A percentile compares a stretch with the other conserved stretches of the same genome.
Conservation (phyloP, 2,113 vertebrate genomes). For the Helogale parvula region DNA sequence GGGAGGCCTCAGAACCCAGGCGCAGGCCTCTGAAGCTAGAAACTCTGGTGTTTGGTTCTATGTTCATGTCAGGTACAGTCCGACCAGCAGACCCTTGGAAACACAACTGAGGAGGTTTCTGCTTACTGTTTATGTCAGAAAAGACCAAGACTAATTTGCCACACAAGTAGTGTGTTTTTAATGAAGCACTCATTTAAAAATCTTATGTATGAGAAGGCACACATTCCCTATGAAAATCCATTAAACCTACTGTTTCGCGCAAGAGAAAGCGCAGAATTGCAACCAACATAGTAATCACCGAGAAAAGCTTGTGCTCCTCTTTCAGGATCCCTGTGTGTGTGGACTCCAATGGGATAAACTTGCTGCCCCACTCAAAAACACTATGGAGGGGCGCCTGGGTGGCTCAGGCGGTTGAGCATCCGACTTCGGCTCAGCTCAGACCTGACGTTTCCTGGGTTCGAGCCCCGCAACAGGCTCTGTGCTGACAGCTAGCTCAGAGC, state of each 20-base stretch:
- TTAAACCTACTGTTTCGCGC: neutral
- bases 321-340: neutral
- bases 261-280: neutral
- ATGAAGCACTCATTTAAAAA: slow-evolving; percentile 52
- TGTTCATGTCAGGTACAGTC: neutral
- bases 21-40: neutral
- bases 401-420: no score
- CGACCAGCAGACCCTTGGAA: neutral
- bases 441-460: no score
- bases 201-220: neutral
- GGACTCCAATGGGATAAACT: neutral
- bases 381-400: no score
- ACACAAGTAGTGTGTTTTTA: neutral
- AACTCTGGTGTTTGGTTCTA: neutral
- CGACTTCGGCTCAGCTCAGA: no score
- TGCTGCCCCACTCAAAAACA: neutral
- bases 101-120: neutral
- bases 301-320: neutral
- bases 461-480: no score
- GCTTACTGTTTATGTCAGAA: slow-evolving; percentile 46
- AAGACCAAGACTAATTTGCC: slow-evolving; percentile 50
- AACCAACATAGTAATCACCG: neutral
- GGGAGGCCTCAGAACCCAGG: neutral
- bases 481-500: no score
- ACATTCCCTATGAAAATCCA: neutral